Percentiles rank a stretch among this genome's conserved stretches.
Evolutionary conservation across 2,113 vertebrate species (phyloP).

Genomic region (Ranitomeya variabilis): DNA sequence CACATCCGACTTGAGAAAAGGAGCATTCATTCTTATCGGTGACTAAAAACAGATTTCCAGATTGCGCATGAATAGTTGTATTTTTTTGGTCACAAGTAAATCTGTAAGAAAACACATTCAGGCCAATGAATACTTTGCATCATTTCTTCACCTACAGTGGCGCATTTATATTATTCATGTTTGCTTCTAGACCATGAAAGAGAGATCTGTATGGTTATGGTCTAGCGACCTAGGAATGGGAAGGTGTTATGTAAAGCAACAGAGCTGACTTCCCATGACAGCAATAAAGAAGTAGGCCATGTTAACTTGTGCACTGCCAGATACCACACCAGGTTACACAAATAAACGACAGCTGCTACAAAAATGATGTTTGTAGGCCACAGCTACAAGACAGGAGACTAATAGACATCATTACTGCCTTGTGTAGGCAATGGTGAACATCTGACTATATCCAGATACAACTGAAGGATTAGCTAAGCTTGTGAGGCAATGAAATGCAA

Average conservation of each 20-base stretch:
- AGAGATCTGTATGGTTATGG: constrained; percentile 44
- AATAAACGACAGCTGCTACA: background rate
- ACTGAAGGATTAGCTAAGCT: background rate
- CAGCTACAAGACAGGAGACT: background rate
- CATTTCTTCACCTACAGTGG: constrained; percentile 32
- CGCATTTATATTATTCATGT: constrained; percentile 36
- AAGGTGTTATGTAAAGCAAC: constrained; percentile 40
- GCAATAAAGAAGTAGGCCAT: constrained; percentile 36
- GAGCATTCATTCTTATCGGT: constrained; percentile 39
- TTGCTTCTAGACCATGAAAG: constrained; percentile 48
- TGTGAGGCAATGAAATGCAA: background rate
- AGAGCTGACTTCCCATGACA: constrained; percentile 39
- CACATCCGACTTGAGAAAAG: constrained; percentile 46
- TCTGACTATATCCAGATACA: background rate
- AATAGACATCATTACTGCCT: background rate
- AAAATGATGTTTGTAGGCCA: background rate
- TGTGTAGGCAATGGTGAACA: background rate
- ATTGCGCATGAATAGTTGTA: constrained; percentile 43
- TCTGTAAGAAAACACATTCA: constrained; percentile 45
- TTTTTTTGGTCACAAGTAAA: constrained; percentile 26
- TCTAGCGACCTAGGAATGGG: constrained; percentile 43
- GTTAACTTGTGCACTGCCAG: constrained; percentile 14
- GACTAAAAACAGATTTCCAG: constrained; percentile 38
- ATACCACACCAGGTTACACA: background rate
- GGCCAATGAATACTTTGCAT: constrained; percentile 48